These are phyloP conservation scores for Pholis gunnellus DNA, from an alignment of 2,113 vertebrate genomes.

Conservation along the genomic window DNA sequence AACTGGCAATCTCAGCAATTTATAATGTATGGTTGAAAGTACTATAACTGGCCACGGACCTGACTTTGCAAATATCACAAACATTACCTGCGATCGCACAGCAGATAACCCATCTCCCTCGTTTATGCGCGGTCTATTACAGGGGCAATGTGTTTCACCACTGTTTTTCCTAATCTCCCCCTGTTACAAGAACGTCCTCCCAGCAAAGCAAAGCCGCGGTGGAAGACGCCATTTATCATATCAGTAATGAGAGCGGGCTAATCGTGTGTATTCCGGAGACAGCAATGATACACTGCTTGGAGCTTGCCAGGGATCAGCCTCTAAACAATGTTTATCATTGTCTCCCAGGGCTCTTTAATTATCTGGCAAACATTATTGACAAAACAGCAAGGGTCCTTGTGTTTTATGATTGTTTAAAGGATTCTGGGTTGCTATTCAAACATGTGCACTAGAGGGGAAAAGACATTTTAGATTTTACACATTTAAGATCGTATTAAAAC, in stretches of 20 bases:
- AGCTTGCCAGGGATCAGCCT: constrained; percentile 81
- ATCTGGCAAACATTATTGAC: constrained; percentile 80
- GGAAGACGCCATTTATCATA: constrained; percentile 80
- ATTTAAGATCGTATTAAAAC: not conserved
- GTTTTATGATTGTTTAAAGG: constrained; percentile 63
- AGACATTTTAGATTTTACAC: constrained; percentile 6
- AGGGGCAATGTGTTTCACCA: constrained; percentile 57
- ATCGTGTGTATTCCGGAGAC: constrained; percentile 82
- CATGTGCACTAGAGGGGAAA: constrained; percentile 5
- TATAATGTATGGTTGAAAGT: constrained; percentile 7
- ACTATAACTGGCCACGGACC: constrained; percentile 35
- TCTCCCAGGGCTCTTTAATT: constrained; percentile 83
- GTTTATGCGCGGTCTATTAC: constrained; percentile 53
- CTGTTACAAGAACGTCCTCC: constrained; percentile 54
- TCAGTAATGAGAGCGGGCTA: constrained; percentile 82
- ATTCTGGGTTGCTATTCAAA: constrained; percentile 40
- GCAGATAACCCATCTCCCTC: constrained; percentile 57
- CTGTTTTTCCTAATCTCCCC: constrained; percentile 40
- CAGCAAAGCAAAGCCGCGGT: constrained; percentile 67
- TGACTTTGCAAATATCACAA: constrained; percentile 51
- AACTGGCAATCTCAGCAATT: constrained; percentile 39
- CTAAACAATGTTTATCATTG: constrained; percentile 84
- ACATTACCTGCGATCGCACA: constrained; percentile 44
- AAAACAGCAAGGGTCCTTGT: constrained; percentile 66
- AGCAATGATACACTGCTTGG: constrained; percentile 79